A percentile compares a stretch with the other conserved stretches of the same genome.
Evolutionary conservation across 2,888 invertebrate genomes (phyloP).

Genomic region (Callyntrura sp.): DNA sequence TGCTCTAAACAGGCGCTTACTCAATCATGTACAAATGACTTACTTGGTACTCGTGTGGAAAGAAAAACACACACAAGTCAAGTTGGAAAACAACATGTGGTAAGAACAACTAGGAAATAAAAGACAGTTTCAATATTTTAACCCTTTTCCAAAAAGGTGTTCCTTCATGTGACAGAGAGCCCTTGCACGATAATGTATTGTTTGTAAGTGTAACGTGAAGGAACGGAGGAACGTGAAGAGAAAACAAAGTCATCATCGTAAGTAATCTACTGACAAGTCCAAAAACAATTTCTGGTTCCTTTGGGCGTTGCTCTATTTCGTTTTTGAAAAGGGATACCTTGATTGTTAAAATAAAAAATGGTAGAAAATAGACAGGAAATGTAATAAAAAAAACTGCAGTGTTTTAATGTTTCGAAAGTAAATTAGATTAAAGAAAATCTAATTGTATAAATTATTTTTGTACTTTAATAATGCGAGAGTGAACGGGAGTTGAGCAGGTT

Average conservation of each 20-base stretch:
- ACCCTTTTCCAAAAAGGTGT: slow-evolving; percentile 48
- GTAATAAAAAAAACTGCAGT: not conserved
- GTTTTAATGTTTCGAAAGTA: not conserved
- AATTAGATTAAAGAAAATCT: slow-evolving; percentile 16
- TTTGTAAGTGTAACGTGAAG: slow-evolving; percentile 17
- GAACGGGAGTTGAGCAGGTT: not conserved
- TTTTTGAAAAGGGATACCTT: slow-evolving; percentile 9
- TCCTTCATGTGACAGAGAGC: slow-evolving; percentile 67
- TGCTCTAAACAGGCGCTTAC: slow-evolving; percentile 1
- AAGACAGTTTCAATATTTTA: not conserved
- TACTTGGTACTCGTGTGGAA: not conserved
- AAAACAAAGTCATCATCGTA: slow-evolving; percentile 46
- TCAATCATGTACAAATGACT: slow-evolving; percentile 2
- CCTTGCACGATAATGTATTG: slow-evolving; percentile 13
- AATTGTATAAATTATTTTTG: slow-evolving; percentile 23
- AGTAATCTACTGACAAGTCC: slow-evolving; percentile 48
- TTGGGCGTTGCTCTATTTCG: slow-evolving; percentile 65
- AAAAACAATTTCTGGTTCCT: slow-evolving; percentile 36
- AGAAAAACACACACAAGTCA: slow-evolving; percentile 69
- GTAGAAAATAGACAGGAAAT: slow-evolving; percentile 10
- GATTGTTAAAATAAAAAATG: not conserved
- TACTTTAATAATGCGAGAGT: not conserved
- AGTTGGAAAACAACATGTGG: slow-evolving; percentile 63
- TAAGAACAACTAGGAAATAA: not conserved
- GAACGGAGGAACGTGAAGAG: not conserved